phyloP scores from a whole-genome alignment of 2,113 vertebrate species.

The Carollia perspicillata region DNA sequence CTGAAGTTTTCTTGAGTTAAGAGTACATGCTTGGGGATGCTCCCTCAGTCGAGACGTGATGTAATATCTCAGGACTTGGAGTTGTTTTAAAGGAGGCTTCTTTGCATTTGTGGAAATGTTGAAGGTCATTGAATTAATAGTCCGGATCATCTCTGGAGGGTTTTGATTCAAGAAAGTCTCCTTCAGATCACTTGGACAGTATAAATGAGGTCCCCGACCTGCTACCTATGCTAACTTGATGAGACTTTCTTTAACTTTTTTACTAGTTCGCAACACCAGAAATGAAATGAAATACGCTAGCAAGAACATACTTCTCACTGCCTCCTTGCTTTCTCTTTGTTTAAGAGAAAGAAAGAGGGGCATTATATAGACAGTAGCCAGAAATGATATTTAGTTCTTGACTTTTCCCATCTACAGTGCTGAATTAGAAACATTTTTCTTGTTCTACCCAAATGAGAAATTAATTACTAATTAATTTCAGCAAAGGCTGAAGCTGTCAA shows the following conservation, averaged over 20 bases:
- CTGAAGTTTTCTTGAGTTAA: neutral
- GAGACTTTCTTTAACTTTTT: neutral
- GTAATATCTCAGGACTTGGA: neutral
- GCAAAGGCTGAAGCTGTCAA: neutral
- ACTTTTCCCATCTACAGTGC: neutral
- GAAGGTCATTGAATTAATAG: neutral
- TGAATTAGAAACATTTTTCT: conserved; percentile 10
- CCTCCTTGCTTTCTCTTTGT: neutral
- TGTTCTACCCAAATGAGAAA: conserved; percentile 12
- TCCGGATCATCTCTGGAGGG: neutral
- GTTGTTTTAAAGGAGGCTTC: neutral
- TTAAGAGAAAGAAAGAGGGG: neutral
- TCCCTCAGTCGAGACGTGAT: neutral
- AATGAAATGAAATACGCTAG: neutral
- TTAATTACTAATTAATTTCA: neutral
- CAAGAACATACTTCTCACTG: neutral
- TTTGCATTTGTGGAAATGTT: neutral
- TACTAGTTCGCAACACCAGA: neutral
- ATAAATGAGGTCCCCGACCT: neutral
- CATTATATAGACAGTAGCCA: neutral
- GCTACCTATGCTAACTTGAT: neutral
- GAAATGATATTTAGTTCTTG: neutral
- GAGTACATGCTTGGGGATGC: neutral
- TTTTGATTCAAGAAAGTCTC: neutral
- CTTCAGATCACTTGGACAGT: neutral